Base-by-base conservation (phyloP, 2,888 invertebrate species). In the Adineta ricciae region DNA sequence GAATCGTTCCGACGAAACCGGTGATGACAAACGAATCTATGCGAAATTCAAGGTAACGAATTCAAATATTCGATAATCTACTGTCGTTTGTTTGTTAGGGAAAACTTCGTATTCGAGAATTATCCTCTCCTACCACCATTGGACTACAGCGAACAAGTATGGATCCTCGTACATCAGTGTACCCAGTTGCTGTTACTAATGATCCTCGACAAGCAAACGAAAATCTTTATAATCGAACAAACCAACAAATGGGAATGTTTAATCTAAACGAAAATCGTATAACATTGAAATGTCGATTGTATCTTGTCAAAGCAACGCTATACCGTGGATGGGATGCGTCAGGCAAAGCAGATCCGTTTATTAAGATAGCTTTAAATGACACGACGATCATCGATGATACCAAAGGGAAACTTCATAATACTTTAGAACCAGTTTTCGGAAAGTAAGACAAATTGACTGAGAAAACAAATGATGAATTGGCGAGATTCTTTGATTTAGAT, bases 401-500 rank as follows among this genome's bases (percentile, higher is more conserved):
- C 88, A 95, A 96, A 4, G 93, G 95, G 89, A 96, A 95, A 89
- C 94, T 95, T 49, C 95, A 95, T 2, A 96, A 96, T 89, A 95
- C 96, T 89, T 92, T 96, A 19, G 96, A 96, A 91, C 96, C 96
- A 1, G 94, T 96, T 1, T 96, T 96, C 90, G 96, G 96, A 88
- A 91, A 91, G 91, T 91, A 88, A 88, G 91, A n/a, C n/a, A 88
- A 56, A 16, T 52, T 49, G 49, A 27, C 21, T 24, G 73, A 11
- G 27, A 27, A 64, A 27, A 32, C 1, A 32, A 38, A 64, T 27
- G n/a, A 64, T 27, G 19, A 3, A 27, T 27, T 27, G 7, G 27
- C 0, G 3, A 32, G n/a, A 16, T 36, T 16, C 32, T 11, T 64
- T 64, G 7, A 9, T 32, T 16, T 64, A 64, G 64, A 84, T 38